Percentiles rank a stretch among this genome's conserved stretches.
These are phyloP conservation scores for Caenorhabditis sp. DNA, from an alignment of 2,888 invertebrate genomes.

Conservation along the genomic window DNA sequence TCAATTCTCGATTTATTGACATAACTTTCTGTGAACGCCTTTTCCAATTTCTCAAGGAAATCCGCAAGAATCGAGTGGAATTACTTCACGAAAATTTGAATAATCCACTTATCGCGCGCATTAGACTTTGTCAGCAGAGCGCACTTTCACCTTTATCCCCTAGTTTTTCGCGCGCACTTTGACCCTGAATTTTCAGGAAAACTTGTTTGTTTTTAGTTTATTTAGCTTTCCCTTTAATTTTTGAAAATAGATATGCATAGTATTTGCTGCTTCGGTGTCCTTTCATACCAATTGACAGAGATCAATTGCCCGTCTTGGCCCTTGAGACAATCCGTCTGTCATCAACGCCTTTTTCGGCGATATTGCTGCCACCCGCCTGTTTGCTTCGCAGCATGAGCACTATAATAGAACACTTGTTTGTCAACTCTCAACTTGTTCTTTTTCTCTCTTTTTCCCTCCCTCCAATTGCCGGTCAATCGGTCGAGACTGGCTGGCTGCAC, in stretches of 20 bases:
- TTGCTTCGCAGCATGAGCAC: background rate
- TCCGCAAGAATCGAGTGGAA: too few species aligned
- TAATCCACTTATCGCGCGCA: constrained; percentile 17
- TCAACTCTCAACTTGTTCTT: background rate
- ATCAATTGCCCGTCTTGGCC: background rate
- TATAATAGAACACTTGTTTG: constrained; percentile 6
- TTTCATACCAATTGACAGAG: too few species aligned
- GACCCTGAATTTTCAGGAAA: background rate
- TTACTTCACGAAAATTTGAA: too few species aligned
- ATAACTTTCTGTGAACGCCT: too few species aligned
- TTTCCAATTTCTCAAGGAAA: too few species aligned
- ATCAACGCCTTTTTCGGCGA: constrained; percentile 1
- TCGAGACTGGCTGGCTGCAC: background rate
- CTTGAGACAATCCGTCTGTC: background rate
- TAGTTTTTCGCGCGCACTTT: background rate
- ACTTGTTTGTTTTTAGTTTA: background rate
- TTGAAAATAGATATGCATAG: too few species aligned
- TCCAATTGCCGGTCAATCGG: background rate
- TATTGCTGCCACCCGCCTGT: background rate
- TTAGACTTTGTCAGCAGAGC: background rate
- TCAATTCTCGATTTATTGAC: too few species aligned
- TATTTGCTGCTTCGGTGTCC: too few species aligned
- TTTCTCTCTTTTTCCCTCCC: background rate
- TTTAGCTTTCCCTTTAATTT: too few species aligned
- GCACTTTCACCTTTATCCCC: background rate